Conservation (phyloP, 2,113 vertebrate species). For the Ceratotherium simum region DNA sequence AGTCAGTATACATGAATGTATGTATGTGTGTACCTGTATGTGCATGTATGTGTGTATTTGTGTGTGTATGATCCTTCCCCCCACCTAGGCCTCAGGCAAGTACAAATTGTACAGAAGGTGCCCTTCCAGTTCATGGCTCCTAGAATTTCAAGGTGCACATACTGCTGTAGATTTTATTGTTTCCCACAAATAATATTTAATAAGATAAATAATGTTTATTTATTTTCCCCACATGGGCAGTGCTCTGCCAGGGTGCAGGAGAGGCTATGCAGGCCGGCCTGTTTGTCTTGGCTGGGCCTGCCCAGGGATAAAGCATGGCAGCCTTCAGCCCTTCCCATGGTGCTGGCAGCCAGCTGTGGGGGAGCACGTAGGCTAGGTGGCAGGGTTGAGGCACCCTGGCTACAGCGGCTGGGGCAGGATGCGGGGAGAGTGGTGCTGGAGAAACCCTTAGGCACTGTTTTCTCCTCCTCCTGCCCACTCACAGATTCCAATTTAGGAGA, state of each 20-base stretch:
- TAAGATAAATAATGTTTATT: not conserved
- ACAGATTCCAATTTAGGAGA: not conserved
- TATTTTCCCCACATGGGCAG: slow-evolving; percentile 42
- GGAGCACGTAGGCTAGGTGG: accelerated
- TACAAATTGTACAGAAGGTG: not conserved
- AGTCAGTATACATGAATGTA: not conserved
- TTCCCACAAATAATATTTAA: slow-evolving; percentile 65
- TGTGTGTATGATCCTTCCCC: not conserved
- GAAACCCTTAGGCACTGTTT: not conserved
- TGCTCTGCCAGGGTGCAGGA: slow-evolving; percentile 57
- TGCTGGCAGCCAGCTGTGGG: not conserved
- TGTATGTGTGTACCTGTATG: not conserved
- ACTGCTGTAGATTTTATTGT: not conserved
- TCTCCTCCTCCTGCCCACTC: not conserved
- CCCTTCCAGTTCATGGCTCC: slow-evolving; percentile 34
- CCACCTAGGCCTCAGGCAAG: not conserved
- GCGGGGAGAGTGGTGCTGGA: not conserved
- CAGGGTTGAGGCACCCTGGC: accelerated
- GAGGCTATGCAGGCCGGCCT: slow-evolving; percentile 62
- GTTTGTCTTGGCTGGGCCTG: slow-evolving; percentile 63
- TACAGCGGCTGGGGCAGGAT: not conserved
- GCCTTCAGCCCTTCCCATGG: accelerated
- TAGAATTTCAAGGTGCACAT: slow-evolving; percentile 37
- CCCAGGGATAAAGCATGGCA: not conserved
- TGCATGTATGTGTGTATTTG: no score